Evolutionary conservation across 2,113 vertebrate species (phyloP).

Genomic region (Prinia subflava): DNA sequence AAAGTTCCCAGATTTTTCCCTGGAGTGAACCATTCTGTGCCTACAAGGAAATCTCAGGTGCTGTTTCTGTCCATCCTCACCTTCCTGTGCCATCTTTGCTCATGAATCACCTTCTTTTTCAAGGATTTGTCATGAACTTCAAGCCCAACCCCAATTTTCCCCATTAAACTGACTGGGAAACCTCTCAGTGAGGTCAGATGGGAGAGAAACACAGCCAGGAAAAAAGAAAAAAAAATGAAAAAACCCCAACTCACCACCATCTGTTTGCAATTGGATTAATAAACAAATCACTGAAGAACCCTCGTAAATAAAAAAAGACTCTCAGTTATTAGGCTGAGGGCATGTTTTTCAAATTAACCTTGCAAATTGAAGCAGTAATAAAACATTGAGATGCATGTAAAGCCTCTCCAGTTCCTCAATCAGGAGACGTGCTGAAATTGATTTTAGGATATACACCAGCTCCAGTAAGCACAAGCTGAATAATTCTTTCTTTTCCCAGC

Average conservation of each 20-base stretch:
- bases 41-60: background rate
- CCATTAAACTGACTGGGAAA: background rate
- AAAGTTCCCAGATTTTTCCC: too few relatives aligned
- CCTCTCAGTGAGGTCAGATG: background rate
- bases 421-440: background rate
- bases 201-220: background rate
- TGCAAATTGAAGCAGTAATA: background rate
- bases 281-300: background rate
- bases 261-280: background rate
- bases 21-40: background rate
- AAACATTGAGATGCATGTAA: background rate
- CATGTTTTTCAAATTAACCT: constrained; percentile 34
- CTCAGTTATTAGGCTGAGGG: background rate
- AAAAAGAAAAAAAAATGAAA: background rate
- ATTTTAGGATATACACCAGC: background rate
- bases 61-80: background rate
- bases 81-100: background rate
- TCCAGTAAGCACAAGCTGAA: background rate
- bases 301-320: background rate
- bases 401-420: background rate
- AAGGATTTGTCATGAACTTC: background rate
- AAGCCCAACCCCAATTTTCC: background rate
- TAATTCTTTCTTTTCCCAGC: background rate
- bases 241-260: background rate
- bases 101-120: background rate